Conservation (phyloP, 2,888 invertebrate genomes). For the Clitarchus hookeri region DNA sequence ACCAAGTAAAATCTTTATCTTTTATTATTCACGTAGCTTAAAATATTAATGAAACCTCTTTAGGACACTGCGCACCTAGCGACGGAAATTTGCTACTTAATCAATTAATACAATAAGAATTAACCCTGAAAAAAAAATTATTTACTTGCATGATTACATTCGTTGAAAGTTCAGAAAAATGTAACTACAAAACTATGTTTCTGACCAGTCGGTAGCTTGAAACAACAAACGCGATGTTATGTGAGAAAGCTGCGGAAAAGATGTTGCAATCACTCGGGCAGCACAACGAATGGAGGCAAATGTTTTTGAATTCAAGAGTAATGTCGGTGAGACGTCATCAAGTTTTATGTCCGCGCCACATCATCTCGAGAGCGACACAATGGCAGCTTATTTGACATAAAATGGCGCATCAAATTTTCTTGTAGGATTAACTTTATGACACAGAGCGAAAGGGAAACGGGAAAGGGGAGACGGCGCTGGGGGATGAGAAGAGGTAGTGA, state of each 20-base stretch:
- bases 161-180: not conserved
- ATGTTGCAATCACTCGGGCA: not conserved
- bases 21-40: too few species aligned
- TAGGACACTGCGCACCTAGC: too few species aligned
- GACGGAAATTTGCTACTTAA: too few species aligned
- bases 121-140: too few species aligned
- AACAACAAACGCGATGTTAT: not conserved
- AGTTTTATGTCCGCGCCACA: constrained; percentile 25
- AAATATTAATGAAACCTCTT: too few species aligned
- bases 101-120: too few species aligned
- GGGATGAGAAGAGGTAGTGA: not conserved
- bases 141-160: not conserved
- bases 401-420: constrained; percentile 42
- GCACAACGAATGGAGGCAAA: not conserved
- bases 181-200: not conserved
- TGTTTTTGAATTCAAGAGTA: not conserved
- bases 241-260: not conserved
- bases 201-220: not conserved
- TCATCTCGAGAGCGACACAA: constrained; percentile 39
- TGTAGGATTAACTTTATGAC: constrained; percentile 42
- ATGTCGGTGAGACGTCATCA: not conserved
- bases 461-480: not conserved
- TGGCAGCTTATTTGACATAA: constrained; percentile 41
- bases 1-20: too few species aligned
- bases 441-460: not conserved